Percentiles rank a stretch among this genome's conserved stretches.
phyloP scores from a whole-genome alignment of 2,888 invertebrate species.

The Athripsodes cinereus region DNA sequence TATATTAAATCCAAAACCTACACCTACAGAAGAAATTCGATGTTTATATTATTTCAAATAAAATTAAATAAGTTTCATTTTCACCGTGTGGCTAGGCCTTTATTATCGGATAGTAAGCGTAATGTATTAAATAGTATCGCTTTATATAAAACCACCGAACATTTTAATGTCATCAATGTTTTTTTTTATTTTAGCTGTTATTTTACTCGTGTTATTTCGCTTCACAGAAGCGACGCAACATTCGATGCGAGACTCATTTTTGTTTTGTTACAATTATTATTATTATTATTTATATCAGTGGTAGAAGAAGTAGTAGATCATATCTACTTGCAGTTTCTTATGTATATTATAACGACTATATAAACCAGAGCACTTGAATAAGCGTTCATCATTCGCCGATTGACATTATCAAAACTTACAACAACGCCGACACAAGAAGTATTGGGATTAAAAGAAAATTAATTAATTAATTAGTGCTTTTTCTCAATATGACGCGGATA shows the following conservation, averaged over 20 bases:
- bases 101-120: not conserved
- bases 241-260: slow-evolving; percentile 19
- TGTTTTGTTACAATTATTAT: slow-evolving; percentile 23
- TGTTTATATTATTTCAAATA: no score
- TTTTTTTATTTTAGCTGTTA: not conserved
- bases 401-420: not conserved
- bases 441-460: no score
- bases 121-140: not conserved
- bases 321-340: no score
- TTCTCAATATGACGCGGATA: slow-evolving; percentile 3
- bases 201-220: slow-evolving; percentile 20
- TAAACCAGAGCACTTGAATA: slow-evolving; percentile 11
- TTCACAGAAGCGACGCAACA: slow-evolving; percentile 8
- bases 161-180: not conserved
- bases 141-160: slow-evolving; percentile 1
- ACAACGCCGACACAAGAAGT: not conserved
- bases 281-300: slow-evolving; percentile 3
- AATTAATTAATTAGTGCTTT: no score
- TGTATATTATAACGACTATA: not conserved
- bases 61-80: no score
- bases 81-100: not conserved
- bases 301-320: no score
- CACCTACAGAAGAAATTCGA: no score
- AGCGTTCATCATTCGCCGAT: slow-evolving; percentile 7
- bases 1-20: no score